Base-by-base conservation (phyloP, 2,113 vertebrate genomes). In the Microcebus murinus region DNA sequence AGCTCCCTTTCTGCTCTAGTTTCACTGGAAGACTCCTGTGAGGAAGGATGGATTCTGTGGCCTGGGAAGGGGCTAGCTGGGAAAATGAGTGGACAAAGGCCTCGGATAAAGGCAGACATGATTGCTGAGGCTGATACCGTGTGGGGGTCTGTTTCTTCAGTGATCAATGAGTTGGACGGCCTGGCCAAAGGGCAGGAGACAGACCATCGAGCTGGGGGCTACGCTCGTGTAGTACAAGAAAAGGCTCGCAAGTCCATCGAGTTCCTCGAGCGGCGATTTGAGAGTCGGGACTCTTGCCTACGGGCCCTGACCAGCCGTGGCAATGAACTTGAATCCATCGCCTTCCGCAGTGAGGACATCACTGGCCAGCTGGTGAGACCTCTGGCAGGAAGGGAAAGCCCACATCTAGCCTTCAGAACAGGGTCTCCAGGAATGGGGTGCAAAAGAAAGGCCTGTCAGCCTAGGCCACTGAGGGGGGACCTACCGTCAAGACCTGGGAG, bases 301-400 rank as follows among this genome's bases (percentile, higher is more conserved):
- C 98, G 99, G 96, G 99, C 99, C 42, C 98, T 99, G 95, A 99
- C 99, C 63, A 99, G 99, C 98, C 98, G 99, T 86, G 99, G 99
- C 97, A 99, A 99, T 25, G 99, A 99, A 97, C 99, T 99, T 0
- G 99, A 99, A 97, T 99, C 99, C 86, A 99, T 99, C 87, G 99
- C 99, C 96, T 99, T 99, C 98, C 99, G 99, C 94, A 99, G 99
- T 8, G 99, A 99, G 65, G 99, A 99, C 98, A 99, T 99, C 65
- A 99, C 99, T 0, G 99, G 99, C 94, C 99, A 99, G 96, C 99
- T 99, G 99, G 99, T 99, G 20, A 93, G 91, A 86, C 65, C 20
- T 76, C 70, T 6, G 18, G n/a, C 27, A 50, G 48, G 7, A 31
- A 36, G 42, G 52, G 82, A 71, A 8, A 20, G 6, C 42, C 90